These are phyloP conservation scores for Meliscaeva auricollis DNA, from an alignment of 2,888 invertebrate genomes.

Conservation along the genomic window DNA sequence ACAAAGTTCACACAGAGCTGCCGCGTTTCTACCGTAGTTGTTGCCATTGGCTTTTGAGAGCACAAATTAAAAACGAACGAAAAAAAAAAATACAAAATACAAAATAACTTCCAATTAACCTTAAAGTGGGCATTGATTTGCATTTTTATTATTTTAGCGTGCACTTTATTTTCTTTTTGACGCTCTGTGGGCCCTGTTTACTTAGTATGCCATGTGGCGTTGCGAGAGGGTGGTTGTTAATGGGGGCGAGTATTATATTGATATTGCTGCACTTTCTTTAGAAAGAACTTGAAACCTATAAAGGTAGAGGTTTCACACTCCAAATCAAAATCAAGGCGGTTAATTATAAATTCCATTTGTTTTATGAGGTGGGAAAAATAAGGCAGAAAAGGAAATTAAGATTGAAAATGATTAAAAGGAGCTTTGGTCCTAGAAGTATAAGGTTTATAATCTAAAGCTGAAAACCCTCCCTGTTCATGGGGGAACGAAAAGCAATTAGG, in stretches of 20 bases:
- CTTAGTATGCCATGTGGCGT: neutral
- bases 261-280: neutral
- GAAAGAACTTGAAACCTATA: neutral
- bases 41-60: constrained; percentile 22
- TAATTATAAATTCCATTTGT: constrained; percentile 16
- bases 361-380: constrained; percentile 21
- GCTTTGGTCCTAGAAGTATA: neutral
- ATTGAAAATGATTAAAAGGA: constrained; percentile 29
- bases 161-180: constrained; percentile 37
- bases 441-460: neutral
- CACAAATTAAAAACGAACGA: neutral
- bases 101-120: constrained; percentile 66
- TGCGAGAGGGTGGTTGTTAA: neutral
- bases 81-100: constrained; percentile 6
- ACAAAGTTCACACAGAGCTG: neutral
- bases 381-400: constrained; percentile 10
- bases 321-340: constrained; percentile 16
- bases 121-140: constrained; percentile 69
- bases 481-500: constrained; percentile 25
- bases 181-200: constrained; percentile 9
- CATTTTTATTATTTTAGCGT: constrained; percentile 57
- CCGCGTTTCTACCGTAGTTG: neutral
- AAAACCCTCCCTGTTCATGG: constrained; percentile 1
- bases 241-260: neutral
- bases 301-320: neutral